These are phyloP conservation scores for Charaxes varanes DNA, from an alignment of 1,140 invertebrate species.

Conservation along the genomic window DNA sequence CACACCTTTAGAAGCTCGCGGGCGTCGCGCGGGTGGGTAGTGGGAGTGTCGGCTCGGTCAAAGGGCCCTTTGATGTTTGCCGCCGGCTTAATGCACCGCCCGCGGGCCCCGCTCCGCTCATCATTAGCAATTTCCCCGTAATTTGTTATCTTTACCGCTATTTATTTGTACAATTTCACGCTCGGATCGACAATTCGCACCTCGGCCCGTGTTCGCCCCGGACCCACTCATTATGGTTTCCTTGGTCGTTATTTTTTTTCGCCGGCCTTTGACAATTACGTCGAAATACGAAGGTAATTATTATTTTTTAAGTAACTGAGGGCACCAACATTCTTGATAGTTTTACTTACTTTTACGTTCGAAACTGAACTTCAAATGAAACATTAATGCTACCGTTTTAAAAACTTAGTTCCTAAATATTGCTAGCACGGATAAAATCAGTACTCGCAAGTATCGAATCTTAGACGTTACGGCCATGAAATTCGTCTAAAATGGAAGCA, in stretches of 20 bases:
- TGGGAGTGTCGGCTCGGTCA: slow-evolving; percentile 68
- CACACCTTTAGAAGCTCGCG: slow-evolving; percentile 36
- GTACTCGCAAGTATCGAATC: too few species aligned
- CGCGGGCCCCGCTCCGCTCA: slow-evolving; percentile 62
- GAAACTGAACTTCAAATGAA: too few species aligned
- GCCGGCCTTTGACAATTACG: slow-evolving; percentile 10
- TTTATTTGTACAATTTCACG: slow-evolving; percentile 69
- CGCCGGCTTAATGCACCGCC: slow-evolving; percentile 70
- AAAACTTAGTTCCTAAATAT: too few species aligned
- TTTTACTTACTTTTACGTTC: too few species aligned
- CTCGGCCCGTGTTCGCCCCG: slow-evolving; percentile 17
- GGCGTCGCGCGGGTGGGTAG: slow-evolving; percentile 37
- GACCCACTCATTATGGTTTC: slow-evolving; percentile 17
- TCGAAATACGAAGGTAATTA: too few species aligned
- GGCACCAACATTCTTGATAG: too few species aligned
- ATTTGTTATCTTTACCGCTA: slow-evolving; percentile 72
- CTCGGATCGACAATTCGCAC: slow-evolving; percentile 42
- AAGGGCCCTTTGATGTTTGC: slow-evolving; percentile 73
- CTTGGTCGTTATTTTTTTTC: slow-evolving; percentile 9
- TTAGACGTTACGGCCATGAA: too few species aligned
- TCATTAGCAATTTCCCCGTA: slow-evolving; percentile 73
- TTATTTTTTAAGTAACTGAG: too few species aligned
- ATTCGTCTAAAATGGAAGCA: too few species aligned
- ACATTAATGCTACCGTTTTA: too few species aligned
- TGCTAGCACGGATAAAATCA: too few species aligned